These are phyloP conservation scores for Cotesia glomerata DNA, from an alignment of 1,140 invertebrate species.

Conservation along the genomic window DNA sequence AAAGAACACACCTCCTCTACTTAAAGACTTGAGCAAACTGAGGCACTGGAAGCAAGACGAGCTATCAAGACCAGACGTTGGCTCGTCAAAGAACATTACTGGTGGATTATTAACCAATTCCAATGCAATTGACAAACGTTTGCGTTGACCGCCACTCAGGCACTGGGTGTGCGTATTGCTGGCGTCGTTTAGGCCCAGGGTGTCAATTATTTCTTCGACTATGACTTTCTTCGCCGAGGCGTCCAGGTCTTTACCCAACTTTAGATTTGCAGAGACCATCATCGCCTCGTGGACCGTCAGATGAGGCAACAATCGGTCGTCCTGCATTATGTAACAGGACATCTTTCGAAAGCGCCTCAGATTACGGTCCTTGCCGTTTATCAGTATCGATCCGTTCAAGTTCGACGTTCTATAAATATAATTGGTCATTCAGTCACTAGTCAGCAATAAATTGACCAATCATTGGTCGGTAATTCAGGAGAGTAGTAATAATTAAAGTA, in stretches of 20 bases:
- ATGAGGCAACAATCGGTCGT: slow-evolving; percentile 88
- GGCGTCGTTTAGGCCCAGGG: slow-evolving; percentile 75
- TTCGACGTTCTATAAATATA: slow-evolving; percentile 72
- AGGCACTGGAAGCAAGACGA: slow-evolving; percentile 92
- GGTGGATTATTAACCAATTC: slow-evolving; percentile 90
- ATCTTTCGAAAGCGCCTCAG: slow-evolving; percentile 86
- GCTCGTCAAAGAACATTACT: slow-evolving; percentile 97
- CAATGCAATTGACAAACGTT: slow-evolving; percentile 88
- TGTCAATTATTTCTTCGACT: slow-evolving; percentile 83
- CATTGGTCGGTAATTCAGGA: neutral
- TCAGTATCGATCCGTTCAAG: slow-evolving; percentile 76
- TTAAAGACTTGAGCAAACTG: slow-evolving; percentile 78
- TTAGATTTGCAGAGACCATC: slow-evolving; percentile 90
- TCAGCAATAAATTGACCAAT: neutral
- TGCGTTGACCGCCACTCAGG: slow-evolving; percentile 91
- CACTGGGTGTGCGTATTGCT: slow-evolving; percentile 79
- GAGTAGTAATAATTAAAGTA: no score
- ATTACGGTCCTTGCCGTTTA: slow-evolving; percentile 87
- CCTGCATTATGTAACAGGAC: slow-evolving; percentile 96
- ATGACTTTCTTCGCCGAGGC: slow-evolving; percentile 78
- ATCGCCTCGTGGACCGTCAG: slow-evolving; percentile 89
- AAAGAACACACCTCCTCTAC: slow-evolving; percentile 70
- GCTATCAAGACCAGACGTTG: slow-evolving; percentile 94
- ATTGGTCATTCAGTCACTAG: neutral
- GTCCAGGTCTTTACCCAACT: slow-evolving; percentile 83